Evolutionary conservation across 2,113 vertebrate species (phyloP).

Genomic region (Arvicanthis niloticus): DNA sequence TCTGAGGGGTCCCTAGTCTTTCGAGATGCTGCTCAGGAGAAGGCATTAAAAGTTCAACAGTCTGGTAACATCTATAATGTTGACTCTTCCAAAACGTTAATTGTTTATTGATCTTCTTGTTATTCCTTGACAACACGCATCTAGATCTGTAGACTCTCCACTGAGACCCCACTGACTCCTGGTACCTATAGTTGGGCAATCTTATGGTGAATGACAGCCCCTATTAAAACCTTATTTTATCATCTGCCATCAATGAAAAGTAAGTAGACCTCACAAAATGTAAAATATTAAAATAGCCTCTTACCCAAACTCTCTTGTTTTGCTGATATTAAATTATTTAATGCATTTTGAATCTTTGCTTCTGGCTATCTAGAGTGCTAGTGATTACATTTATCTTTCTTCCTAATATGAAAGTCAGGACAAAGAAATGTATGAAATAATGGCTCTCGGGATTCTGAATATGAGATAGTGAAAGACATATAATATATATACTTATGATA

Average conservation of each 20-base stretch:
- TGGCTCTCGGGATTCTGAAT: not conserved
- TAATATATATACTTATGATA: too few species aligned
- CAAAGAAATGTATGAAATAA: slow-evolving; percentile 8
- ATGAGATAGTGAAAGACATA: not conserved
- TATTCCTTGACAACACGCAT: slow-evolving; percentile 51
- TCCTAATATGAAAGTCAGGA: not conserved
- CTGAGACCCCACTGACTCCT: not conserved
- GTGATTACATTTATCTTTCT: slow-evolving; percentile 30
- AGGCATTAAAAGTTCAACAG: slow-evolving; percentile 39
- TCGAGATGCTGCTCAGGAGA: not conserved
- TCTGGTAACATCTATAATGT: slow-evolving; percentile 53
- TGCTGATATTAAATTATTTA: slow-evolving; percentile 41
- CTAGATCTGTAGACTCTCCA: slow-evolving; percentile 44
- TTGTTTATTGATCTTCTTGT: slow-evolving; percentile 67
- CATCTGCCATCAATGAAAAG: not conserved
- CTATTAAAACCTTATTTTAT: slow-evolving; percentile 36
- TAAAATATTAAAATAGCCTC: slow-evolving; percentile 25
- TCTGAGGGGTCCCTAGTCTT: not conserved
- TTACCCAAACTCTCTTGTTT: not conserved
- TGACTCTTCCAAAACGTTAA: slow-evolving; percentile 59
- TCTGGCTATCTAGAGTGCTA: not conserved
- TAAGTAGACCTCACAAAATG: slow-evolving; percentile 30
- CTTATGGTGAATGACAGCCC: not conserved
- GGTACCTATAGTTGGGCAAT: not conserved
- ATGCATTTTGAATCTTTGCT: slow-evolving; percentile 9